Conservation (phyloP, 2,797 vertebrate species). For the Gadopsis bispinosus region DNA sequence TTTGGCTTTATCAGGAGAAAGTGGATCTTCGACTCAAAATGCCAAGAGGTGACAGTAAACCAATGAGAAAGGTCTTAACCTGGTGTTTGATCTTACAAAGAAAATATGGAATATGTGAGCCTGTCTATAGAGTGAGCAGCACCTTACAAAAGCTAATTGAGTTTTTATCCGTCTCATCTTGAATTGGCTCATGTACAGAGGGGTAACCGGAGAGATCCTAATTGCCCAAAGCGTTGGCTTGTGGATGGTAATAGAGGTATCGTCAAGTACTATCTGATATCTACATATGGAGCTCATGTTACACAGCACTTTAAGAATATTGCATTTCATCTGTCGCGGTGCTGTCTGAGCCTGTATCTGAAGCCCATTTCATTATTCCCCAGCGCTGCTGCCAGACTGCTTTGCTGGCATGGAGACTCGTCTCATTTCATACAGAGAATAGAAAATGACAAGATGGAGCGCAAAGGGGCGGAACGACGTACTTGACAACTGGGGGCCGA, state of each 20-base stretch:
- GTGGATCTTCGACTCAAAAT: conserved; percentile 46
- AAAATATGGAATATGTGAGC: conserved; percentile 36
- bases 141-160: conserved; percentile 69
- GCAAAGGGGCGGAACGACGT: conserved; percentile 65
- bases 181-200: conserved; percentile 67
- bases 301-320: conserved; percentile 83
- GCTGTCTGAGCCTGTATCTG: conserved; percentile 67
- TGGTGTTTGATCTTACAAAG: conserved; percentile 35
- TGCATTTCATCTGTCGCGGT: conserved; percentile 79
- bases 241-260: conserved; percentile 79
- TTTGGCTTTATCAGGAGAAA: conserved; percentile 65
- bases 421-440: conserved; percentile 77
- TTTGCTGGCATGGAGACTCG: conserved; percentile 64
- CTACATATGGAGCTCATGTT: conserved; percentile 83
- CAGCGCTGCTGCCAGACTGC: conserved; percentile 68
- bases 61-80: conserved; percentile 15
- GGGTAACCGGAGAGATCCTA: conserved; percentile 82
- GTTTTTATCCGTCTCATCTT: conserved; percentile 80
- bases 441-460: conserved; percentile 77
- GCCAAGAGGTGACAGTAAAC: conserved; percentile 3
- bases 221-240: conserved; percentile 79
- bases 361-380: conserved; percentile 76
- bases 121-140: conserved; percentile 21
- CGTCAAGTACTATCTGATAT: conserved; percentile 82
- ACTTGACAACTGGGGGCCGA: conserved; percentile 73